Evolutionary conservation across 30 jellyfish, hydroid and myxozoan species (phyloP).

Genomic region (Chrysaora quinquecirrha): DNA sequence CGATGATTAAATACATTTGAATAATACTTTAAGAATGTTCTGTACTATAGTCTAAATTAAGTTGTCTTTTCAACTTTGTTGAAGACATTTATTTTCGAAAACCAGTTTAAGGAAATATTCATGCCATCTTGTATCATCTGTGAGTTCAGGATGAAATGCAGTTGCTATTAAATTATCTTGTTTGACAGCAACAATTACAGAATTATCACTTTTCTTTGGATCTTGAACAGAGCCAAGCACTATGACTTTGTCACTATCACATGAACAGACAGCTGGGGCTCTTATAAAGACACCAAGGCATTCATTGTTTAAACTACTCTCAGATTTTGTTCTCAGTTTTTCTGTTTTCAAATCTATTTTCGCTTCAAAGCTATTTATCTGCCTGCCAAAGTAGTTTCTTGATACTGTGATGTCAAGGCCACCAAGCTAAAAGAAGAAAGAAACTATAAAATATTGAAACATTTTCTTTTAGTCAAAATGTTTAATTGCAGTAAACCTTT

Average conservation of each 20-base stretch:
- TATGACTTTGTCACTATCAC: conserved; percentile 62
- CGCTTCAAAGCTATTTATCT: conserved; percentile 89
- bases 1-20: no score
- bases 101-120: conserved; percentile 64
- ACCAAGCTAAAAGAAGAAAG: conserved; percentile 75
- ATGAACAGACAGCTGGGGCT: conserved; percentile 90
- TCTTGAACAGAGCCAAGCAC: conserved; percentile 72
- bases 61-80: no score
- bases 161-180: conserved; percentile 91
- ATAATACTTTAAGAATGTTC: no score
- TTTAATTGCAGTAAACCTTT: no score
- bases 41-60: no score
- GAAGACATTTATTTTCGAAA: no score
- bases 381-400: conserved; percentile 97
- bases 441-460: no score
- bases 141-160: conserved; percentile 96
- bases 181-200: conserved; percentile 90
- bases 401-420: conserved; percentile 93
- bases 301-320: neutral
- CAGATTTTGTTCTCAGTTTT: neutral
- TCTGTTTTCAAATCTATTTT: conserved; percentile 34
- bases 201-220: conserved; percentile 4
- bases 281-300: conserved; percentile 91
- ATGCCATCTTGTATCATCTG: conserved; percentile 93
- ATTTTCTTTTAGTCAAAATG: no score